phyloP scores from a whole-genome alignment of 2,113 vertebrate genomes.

The Sander vitreus region DNA sequence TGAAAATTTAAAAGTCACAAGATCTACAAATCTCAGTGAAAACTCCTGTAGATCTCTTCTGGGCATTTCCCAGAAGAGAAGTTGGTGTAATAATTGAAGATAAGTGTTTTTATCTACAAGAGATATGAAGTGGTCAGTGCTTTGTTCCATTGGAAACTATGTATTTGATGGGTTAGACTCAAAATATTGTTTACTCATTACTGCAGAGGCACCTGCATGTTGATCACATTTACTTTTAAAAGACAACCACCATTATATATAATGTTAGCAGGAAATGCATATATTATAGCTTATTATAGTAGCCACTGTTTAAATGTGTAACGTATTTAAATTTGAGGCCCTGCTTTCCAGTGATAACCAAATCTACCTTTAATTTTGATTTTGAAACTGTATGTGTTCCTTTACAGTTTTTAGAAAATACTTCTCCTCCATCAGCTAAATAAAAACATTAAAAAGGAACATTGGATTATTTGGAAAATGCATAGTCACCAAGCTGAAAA shows the following conservation, averaged over 20 bases:
- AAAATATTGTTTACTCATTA: neutral
- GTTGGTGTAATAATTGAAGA: neutral
- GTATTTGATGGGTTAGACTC: neutral
- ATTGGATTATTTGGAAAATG: neutral
- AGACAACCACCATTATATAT: neutral
- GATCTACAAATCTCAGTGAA: constrained; percentile 25
- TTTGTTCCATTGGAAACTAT: neutral
- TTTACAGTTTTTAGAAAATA: neutral
- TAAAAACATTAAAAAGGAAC: neutral
- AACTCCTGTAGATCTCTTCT: neutral
- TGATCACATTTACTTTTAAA: neutral
- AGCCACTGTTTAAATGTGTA: neutral
- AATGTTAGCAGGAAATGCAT: neutral
- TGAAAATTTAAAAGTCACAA: constrained; percentile 37
- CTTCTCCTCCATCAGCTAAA: neutral
- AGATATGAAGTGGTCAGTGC: neutral
- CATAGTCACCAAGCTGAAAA: neutral
- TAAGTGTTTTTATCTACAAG: neutral
- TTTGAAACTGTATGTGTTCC: neutral
- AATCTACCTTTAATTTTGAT: neutral
- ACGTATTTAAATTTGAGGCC: neutral
- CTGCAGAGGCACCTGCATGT: neutral
- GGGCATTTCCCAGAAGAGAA: neutral
- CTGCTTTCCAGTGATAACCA: neutral
- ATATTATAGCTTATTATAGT: neutral